These are phyloP conservation scores for Sebastes melanostomus DNA, from an alignment of 2,797 vertebrate species.

Conservation along the genomic window DNA sequence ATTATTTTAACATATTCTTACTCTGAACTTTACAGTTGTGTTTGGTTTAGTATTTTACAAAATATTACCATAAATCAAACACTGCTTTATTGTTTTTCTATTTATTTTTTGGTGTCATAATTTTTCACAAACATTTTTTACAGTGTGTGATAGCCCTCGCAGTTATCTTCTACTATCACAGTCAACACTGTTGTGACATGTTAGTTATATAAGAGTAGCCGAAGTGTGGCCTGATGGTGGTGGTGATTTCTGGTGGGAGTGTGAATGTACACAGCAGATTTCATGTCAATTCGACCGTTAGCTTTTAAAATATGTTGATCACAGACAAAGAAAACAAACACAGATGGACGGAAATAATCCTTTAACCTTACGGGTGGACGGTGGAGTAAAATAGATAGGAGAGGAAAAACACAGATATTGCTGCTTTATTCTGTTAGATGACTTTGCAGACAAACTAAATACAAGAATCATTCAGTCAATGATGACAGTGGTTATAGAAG, in stretches of 20 bases:
- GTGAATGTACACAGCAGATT: constrained; percentile 24
- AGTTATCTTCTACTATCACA: not conserved
- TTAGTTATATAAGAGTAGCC: not conserved
- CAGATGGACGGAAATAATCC: constrained; percentile 1
- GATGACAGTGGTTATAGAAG: not conserved
- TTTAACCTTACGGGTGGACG: not conserved
- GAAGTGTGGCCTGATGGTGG: constrained; percentile 1
- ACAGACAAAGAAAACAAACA: constrained; percentile 8
- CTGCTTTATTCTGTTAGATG: not conserved
- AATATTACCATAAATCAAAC: not conserved
- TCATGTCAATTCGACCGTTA: not conserved
- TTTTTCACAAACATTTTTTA: not conserved
- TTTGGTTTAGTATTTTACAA: not conserved
- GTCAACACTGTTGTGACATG: not conserved
- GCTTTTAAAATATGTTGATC: constrained; percentile 26
- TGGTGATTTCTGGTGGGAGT: constrained; percentile 11
- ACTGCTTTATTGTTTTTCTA: not conserved
- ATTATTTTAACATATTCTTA: not conserved
- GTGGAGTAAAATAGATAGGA: not conserved
- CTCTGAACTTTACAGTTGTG: too few species aligned
- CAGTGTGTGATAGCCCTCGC: not conserved
- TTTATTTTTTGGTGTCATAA: not conserved
- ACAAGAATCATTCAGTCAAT: not conserved
- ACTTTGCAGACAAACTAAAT: not conserved
- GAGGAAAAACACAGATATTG: not conserved